Conservation (phyloP, 2,888 invertebrate species). For the Pelosia muscerda region DNA sequence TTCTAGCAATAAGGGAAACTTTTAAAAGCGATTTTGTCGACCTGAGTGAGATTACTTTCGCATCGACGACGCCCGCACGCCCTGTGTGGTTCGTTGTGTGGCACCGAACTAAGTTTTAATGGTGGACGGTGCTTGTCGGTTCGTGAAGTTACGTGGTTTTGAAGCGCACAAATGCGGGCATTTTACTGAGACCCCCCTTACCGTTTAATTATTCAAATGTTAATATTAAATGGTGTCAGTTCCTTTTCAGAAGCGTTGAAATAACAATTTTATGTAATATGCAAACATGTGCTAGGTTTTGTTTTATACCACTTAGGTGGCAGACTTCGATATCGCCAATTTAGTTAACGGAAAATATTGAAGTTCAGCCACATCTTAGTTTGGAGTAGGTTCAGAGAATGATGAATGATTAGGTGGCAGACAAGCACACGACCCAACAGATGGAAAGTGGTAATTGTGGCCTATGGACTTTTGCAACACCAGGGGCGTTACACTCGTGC, state of each 20-base stretch:
- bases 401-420: too few species aligned
- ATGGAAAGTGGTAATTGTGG: too few species aligned
- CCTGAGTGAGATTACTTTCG: conserved; percentile 53
- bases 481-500: too few species aligned
- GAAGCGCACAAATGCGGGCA: conserved; percentile 62
- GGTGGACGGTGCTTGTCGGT: conserved; percentile 62
- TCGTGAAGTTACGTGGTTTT: conserved; percentile 57
- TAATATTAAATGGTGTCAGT: conserved; percentile 32
- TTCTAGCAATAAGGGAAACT: conserved; percentile 46
- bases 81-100: conserved; percentile 45
- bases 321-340: too few species aligned
- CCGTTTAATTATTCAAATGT: conserved; percentile 42
- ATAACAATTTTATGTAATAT: conserved; percentile 1
- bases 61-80: conserved; percentile 37
- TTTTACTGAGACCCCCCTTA: conserved; percentile 26
- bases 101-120: conserved; percentile 69
- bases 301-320: too few species aligned
- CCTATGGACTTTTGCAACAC: too few species aligned
- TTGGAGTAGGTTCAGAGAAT: too few species aligned
- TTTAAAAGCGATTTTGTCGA: conserved; percentile 58
- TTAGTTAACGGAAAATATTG: too few species aligned
- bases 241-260: conserved; percentile 21
- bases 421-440: too few species aligned
- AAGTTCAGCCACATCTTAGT: too few species aligned
- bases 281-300: not conserved